phyloP scores from a whole-genome alignment of 2,888 invertebrate species.

The Isotomurus palustris region DNA sequence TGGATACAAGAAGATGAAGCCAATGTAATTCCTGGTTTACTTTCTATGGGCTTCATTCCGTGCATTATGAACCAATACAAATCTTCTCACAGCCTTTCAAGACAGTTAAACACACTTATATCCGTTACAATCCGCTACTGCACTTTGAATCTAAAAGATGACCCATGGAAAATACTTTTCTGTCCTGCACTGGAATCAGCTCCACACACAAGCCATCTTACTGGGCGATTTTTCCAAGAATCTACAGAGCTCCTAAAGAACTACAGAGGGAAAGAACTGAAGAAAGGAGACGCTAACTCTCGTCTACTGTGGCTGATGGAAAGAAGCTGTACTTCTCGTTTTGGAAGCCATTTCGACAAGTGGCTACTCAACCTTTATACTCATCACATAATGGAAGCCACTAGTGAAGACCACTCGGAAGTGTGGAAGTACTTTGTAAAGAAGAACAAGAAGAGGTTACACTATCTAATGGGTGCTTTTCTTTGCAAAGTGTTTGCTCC shows the following conservation, averaged over 20 bases:
- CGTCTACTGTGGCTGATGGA: conserved; percentile 43
- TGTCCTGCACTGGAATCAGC: conserved; percentile 43
- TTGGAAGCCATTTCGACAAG: conserved; percentile 41
- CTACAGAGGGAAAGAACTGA: conserved; percentile 29
- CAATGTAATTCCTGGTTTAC: conserved; percentile 34
- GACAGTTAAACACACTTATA: conserved; percentile 32
- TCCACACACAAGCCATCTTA: conserved; percentile 30
- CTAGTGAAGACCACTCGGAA: conserved; percentile 37
- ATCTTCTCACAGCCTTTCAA: conserved; percentile 12
- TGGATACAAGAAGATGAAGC: conserved; percentile 40
- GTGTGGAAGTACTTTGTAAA: conserved; percentile 42
- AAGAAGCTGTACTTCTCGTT: conserved; percentile 23
- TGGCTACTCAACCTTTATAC: conserved; percentile 43
- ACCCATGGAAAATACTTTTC: conserved; percentile 39
- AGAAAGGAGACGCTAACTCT: conserved; percentile 30
- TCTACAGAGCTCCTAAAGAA: conserved; percentile 31
- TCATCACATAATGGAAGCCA: conserved; percentile 39
- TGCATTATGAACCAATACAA: conserved; percentile 34
- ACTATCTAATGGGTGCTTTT: conserved; percentile 39
- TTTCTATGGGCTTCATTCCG: conserved; percentile 42
- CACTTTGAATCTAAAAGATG: conserved; percentile 38
- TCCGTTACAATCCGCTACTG: conserved; percentile 34
- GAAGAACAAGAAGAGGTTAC: conserved; percentile 37
- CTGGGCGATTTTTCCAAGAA: conserved; percentile 40
- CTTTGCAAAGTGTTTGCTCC: conserved; percentile 39